Evolutionary conservation across 2,888 invertebrate genomes (phyloP).

Genomic region (Gymnosoma rotundatum): DNA sequence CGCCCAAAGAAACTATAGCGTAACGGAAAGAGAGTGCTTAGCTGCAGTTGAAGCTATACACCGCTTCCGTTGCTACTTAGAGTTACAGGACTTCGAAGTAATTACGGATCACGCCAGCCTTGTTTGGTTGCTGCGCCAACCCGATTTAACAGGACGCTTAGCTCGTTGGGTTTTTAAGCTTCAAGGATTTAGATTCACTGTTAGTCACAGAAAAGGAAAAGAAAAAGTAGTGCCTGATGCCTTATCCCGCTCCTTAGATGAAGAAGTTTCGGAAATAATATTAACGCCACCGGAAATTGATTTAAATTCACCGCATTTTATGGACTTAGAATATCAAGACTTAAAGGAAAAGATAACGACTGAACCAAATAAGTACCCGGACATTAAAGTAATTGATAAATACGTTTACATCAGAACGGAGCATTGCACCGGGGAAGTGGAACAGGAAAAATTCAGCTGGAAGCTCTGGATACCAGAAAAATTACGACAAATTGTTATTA

Average conservation of each 20-base stretch:
- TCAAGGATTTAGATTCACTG: background rate
- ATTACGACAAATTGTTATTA: background rate
- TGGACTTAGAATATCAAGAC: slow-evolving; percentile 2
- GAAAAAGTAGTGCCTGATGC: slow-evolving; percentile 25
- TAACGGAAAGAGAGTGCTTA: slow-evolving; percentile 4
- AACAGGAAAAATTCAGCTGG: slow-evolving; percentile 2
- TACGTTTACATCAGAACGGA: slow-evolving; percentile 7
- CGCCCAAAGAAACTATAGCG: background rate
- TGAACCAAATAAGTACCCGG: background rate
- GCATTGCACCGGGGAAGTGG: background rate
- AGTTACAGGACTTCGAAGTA: slow-evolving; percentile 1
- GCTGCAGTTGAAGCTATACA: slow-evolving; percentile 9
- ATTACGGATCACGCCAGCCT: slow-evolving; percentile 25
- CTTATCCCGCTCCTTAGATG: background rate
- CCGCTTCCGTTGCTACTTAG: slow-evolving; percentile 18
- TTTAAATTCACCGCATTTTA: slow-evolving; percentile 16
- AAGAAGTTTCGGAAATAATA: background rate
- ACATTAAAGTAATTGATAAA: slow-evolving; percentile 2
- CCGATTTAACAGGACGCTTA: background rate
- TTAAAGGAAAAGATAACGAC: background rate
- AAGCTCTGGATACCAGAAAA: slow-evolving; percentile 6
- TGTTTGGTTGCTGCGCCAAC: slow-evolving; percentile 3
- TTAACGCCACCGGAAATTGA: slow-evolving; percentile 21
- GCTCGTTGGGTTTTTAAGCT: too few species aligned
- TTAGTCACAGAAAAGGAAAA: slow-evolving; percentile 44